Conservation (phyloP, 2,888 invertebrate species). For the Blastobasis adustella region DNA sequence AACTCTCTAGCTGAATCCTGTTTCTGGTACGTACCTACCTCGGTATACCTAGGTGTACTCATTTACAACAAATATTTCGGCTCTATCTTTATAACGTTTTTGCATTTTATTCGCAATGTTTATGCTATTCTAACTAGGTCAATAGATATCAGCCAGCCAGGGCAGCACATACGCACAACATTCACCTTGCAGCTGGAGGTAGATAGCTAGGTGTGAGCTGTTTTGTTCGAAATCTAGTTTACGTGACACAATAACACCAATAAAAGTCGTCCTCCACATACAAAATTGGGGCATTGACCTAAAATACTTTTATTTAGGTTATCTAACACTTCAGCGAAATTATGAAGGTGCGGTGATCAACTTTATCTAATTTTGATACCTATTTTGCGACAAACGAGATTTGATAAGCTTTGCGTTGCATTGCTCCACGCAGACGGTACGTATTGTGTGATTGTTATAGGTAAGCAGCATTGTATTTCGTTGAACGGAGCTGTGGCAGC, state of each 20-base stretch:
- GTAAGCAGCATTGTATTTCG: slow-evolving; percentile 30
- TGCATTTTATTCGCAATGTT: no score
- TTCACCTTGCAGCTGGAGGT: no score
- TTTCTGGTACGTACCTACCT: no score
- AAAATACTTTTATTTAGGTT: slow-evolving; percentile 50
- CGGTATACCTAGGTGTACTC: no score
- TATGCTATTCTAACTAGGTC: no score
- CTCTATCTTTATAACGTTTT: no score
- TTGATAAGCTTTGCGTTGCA: slow-evolving; percentile 17
- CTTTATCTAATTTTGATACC: slow-evolving; percentile 11
- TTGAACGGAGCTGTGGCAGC: slow-evolving; percentile 21
- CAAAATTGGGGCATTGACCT: slow-evolving; percentile 45
- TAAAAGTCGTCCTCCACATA: slow-evolving; percentile 31
- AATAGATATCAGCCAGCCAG: no score
- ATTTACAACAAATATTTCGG: no score
- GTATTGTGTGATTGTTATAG: slow-evolving; percentile 12
- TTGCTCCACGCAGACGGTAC: slow-evolving; percentile 16
- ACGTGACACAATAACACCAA: slow-evolving; percentile 37
- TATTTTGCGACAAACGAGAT: neutral
- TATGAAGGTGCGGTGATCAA: slow-evolving; percentile 27
- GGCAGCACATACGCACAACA: no score
- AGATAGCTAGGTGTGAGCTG: no score
- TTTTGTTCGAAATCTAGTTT: neutral
- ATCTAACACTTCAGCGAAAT: slow-evolving; percentile 39
- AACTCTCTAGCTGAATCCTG: no score